A percentile compares a stretch with the other conserved stretches of the same genome.
These are phyloP conservation scores for Casuarius casuarius DNA, from an alignment of 2,113 vertebrate species.

Conservation along the genomic window DNA sequence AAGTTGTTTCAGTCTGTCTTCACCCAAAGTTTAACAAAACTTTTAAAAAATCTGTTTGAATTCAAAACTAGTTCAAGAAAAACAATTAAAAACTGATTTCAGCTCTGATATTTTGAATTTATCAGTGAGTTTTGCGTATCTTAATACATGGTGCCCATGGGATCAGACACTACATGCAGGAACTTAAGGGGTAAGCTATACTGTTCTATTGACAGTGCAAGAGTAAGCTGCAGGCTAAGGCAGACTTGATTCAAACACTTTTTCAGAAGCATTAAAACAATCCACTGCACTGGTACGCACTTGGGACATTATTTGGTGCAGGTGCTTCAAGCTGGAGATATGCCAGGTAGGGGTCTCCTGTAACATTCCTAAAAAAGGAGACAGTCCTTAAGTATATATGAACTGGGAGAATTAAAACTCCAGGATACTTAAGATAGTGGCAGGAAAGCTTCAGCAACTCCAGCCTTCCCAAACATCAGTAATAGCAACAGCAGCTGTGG, in stretches of 20 bases:
- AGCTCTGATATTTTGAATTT: too few species aligned
- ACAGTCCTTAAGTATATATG: not conserved
- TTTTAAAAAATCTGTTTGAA: too few species aligned
- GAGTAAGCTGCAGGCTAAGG: not conserved
- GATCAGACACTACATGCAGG: too few species aligned
- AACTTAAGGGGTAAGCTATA: too few species aligned
- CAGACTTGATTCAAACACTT: not conserved
- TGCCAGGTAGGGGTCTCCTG: not conserved
- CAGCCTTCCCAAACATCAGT: not conserved
- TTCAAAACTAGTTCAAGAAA: too few species aligned
- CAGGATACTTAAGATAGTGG: not conserved
- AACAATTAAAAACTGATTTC: too few species aligned
- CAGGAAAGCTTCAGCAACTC: not conserved
- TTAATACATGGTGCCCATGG: too few species aligned
- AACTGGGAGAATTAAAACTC: not conserved
- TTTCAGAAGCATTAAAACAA: not conserved
- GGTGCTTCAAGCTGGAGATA: not conserved
- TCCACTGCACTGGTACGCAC: not conserved
- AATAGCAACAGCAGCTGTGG: conserved; percentile 19
- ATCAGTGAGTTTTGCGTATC: too few species aligned
- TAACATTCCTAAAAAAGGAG: not conserved
- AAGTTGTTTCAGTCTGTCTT: too few species aligned
- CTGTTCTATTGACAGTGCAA: not conserved
- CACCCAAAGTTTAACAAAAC: too few species aligned
- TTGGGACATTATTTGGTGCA: conserved; percentile 1